Percentiles rank a stretch among this genome's conserved stretches.
Conservation (phyloP, 2,888 invertebrate genomes). For the Prionchulus punctatus region DNA sequence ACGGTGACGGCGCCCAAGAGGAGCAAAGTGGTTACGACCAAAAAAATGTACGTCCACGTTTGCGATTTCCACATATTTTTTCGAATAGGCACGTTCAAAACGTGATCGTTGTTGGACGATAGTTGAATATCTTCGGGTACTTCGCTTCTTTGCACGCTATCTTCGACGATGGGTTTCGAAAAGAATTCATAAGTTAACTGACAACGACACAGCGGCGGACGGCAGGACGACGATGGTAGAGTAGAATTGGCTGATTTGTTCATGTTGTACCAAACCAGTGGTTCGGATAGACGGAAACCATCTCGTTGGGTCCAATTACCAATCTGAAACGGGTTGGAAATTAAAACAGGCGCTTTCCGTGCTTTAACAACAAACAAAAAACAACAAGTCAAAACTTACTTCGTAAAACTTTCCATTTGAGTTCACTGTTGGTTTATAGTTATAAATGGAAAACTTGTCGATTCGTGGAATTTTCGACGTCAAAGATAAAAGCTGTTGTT, state of each 20-base stretch:
- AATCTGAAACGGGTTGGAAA: too few relatives aligned
- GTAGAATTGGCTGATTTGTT: not conserved
- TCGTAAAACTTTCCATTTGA: not conserved
- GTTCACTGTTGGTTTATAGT: slow-evolving; percentile 7
- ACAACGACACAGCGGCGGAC: slow-evolving; percentile 28
- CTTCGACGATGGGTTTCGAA: slow-evolving; percentile 13
- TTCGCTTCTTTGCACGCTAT: too few relatives aligned
- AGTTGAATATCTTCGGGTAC: too few relatives aligned
- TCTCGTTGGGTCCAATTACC: slow-evolving; percentile 29
- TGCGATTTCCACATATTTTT: slow-evolving; percentile 16
- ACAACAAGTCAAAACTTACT: slow-evolving; percentile 1
- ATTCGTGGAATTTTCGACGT: slow-evolving; percentile 19
- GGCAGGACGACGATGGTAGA: slow-evolving; percentile 18
- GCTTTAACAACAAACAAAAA: too few relatives aligned
- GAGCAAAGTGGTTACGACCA: slow-evolving; percentile 20
- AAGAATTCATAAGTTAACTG: slow-evolving; percentile 24
- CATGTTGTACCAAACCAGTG: slow-evolving; percentile 15
- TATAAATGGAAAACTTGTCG: slow-evolving; percentile 24
- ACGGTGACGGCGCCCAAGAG: slow-evolving; percentile 17
- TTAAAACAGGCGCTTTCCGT: too few relatives aligned
- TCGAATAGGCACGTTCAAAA: not conserved
- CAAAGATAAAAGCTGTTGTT: slow-evolving; percentile 18
- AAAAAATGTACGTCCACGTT: slow-evolving; percentile 21
- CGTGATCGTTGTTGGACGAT: too few relatives aligned
- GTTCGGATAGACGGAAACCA: slow-evolving; percentile 18